Evolutionary conservation across 2,888 invertebrate species (phyloP), one percentile per base, ranked within the genome.

Genomic region (Melinopterus prodromus): DNA sequence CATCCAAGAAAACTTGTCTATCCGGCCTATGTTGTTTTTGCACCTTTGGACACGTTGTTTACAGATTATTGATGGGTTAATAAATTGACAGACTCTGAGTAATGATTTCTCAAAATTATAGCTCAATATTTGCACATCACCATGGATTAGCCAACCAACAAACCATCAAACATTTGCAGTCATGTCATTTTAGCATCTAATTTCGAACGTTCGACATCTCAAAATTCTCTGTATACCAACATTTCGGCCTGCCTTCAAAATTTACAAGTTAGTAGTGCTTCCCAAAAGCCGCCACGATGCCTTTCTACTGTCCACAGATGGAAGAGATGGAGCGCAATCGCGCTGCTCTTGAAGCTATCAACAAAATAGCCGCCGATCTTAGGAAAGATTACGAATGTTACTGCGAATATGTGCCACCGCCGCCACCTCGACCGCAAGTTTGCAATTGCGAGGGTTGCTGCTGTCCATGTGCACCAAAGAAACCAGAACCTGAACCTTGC

Each of bases 231-330:
- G 74, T 76, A 69, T 78, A 9, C 71, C 77, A 26, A 12, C n/a
- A 69, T 71, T 78, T 70, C 71, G 69, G 37, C 35, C 16, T 15
- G 36, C n/a, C 35, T 70, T 78, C 80, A 77, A 80, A 76, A 78
- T 80, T 78, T 72, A 76, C 76, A 80, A 80, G 80, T 81, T 53
- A n/a, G n/a, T 69, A 53, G 77, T 79, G 26, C 26, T 79, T 53
- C 53, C 53, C 81, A 81, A 83, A 83, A 84, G 84, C 83, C 69
- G 53, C 69, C 26, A 82, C 81, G 81, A 87, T 86, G 86, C 86
- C 83, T 15, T 86, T 86, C 79, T 84, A 86, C 7, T 87, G 86
- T 72, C 85, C 86, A 0, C 70, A 78, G 16, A 74, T 72, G 35
- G 80, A 80, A n/a, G 76, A 80, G 9, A 71, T 72, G 16, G 76